Evolutionary conservation across 1,140 invertebrate species (phyloP).

Genomic region (Berghia stephanieae): DNA sequence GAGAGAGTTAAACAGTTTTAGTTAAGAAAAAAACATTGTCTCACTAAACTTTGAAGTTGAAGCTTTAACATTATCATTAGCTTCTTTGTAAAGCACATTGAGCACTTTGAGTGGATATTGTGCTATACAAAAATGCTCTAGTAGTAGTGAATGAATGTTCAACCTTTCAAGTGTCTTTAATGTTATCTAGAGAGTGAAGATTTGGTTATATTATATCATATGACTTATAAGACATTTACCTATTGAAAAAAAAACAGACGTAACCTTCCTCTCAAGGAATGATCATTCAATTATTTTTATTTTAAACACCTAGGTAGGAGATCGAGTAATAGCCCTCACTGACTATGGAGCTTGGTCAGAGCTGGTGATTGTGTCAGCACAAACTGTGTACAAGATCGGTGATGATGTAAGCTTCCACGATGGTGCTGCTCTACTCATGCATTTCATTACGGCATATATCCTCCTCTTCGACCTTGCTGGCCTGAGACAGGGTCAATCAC

Average conservation of each 20-base stretch:
- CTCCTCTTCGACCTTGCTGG: constrained; percentile 85
- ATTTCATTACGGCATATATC: constrained; percentile 86
- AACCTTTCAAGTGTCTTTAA: no score
- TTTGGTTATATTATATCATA: no score
- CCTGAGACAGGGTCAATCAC: constrained; percentile 79
- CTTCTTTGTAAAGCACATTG: no score
- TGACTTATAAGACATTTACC: no score
- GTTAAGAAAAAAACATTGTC: background rate
- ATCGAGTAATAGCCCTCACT: constrained; percentile 84
- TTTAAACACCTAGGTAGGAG: constrained; percentile 84
- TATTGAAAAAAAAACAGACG: background rate
- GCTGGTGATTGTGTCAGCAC: constrained; percentile 79
- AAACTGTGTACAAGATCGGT: constrained; percentile 82
- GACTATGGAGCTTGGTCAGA: constrained; percentile 88
- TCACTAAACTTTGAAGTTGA: no score
- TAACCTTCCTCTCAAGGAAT: background rate
- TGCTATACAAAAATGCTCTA: no score
- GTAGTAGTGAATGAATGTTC: no score
- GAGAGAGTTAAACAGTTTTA: no score
- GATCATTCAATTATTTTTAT: background rate
- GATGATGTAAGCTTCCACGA: constrained; percentile 80
- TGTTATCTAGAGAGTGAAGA: no score
- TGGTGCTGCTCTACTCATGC: constrained; percentile 84
- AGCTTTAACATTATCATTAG: no score
- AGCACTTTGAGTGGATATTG: no score